Conservation (phyloP, 2,888 invertebrate species). For the Augiades crinisus region DNA sequence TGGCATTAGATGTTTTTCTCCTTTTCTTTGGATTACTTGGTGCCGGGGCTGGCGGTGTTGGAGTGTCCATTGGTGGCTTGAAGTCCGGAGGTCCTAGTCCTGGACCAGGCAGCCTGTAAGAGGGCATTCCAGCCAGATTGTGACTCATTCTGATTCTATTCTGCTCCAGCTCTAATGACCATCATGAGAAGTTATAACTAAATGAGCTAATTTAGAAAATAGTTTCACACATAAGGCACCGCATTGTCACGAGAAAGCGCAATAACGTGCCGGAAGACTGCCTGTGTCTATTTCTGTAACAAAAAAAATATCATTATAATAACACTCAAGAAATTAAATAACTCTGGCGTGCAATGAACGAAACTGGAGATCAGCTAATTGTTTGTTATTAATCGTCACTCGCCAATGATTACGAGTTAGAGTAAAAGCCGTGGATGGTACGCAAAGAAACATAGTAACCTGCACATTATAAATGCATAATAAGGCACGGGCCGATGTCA, state of each 20-base stretch:
- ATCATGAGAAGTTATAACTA: constrained; percentile 50
- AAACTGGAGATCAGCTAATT: constrained; percentile 14
- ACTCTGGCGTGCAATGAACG: constrained; percentile 20
- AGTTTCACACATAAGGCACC: constrained; percentile 59
- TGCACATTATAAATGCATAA: constrained; percentile 46
- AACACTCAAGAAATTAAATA: constrained; percentile 15
- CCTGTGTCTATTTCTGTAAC: constrained; percentile 76
- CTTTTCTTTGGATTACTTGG: constrained; percentile 94
- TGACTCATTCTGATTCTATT: constrained; percentile 85
- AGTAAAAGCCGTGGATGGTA: constrained; percentile 28
- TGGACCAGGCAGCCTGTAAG: constrained; percentile 88
- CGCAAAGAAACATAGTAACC: constrained; percentile 49
- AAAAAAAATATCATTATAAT: constrained; percentile 45
- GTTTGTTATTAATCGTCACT: constrained; percentile 32
- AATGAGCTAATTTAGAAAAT: constrained; percentile 48
- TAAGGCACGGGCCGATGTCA: constrained; percentile 28
- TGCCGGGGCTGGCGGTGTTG: constrained; percentile 86
- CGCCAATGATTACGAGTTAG: constrained; percentile 32
- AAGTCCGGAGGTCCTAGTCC: constrained; percentile 87
- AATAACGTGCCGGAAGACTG: constrained; percentile 67
- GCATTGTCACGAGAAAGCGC: constrained; percentile 67
- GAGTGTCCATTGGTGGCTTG: constrained; percentile 86
- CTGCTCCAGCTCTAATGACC: constrained; percentile 60
- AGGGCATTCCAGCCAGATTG: constrained; percentile 90
- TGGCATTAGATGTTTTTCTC: constrained; percentile 89